Evolutionary conservation across 2,888 invertebrate genomes (phyloP).

Genomic region (Caenorhabditis sp.): DNA sequence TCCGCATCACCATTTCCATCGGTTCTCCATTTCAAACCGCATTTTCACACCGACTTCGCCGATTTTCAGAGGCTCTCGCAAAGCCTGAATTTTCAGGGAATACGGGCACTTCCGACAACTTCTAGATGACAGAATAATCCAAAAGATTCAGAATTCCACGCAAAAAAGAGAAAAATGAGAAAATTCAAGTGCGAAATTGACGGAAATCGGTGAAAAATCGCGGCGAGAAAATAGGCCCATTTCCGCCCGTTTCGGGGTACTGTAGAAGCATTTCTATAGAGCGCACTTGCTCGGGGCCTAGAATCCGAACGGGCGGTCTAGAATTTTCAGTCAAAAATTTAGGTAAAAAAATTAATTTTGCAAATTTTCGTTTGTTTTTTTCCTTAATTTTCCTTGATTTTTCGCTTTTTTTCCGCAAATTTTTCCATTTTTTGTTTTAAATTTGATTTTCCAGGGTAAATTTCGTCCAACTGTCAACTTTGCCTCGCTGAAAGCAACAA

Average conservation of each 20-base stretch:
- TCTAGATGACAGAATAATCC: neutral
- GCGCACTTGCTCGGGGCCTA: constrained; percentile 5
- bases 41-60: constrained; percentile 1
- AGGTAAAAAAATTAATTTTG: neutral
- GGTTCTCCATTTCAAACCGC: constrained; percentile 2
- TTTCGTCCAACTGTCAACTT: neutral
- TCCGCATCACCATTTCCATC: constrained; percentile 11
- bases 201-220: neutral
- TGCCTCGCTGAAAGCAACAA: too few species aligned
- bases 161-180: neutral
- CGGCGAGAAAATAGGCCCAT: constrained; percentile 5
- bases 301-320: neutral
- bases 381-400: neutral
- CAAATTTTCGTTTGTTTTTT: neutral
- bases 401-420: neutral
- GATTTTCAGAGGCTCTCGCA: neutral
- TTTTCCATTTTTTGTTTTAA: neutral
- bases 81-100: neutral
- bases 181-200: neutral
- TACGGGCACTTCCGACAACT: neutral
- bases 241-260: neutral
- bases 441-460: neutral
- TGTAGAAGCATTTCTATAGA: neutral
- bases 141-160: neutral
- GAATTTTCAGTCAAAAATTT: neutral